Conservation (phyloP, 2,888 invertebrate species). For the Maniola hyperantus region DNA sequence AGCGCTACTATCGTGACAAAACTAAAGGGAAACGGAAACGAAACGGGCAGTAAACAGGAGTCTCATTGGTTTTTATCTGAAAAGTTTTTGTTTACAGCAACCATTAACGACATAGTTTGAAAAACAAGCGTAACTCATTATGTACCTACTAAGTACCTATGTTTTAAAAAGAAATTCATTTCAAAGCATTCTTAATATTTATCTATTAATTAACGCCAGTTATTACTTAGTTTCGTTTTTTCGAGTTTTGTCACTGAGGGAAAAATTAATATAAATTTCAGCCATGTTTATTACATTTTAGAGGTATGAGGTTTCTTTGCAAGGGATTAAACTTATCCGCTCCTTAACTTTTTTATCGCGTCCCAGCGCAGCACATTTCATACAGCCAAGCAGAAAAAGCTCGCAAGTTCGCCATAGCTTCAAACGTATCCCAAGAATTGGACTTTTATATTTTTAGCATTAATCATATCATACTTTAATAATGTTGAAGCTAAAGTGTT, state of each 20-base stretch:
- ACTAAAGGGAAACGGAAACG: slow-evolving; percentile 38
- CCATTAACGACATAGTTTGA: slow-evolving; percentile 52
- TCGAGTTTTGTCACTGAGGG: too few species aligned
- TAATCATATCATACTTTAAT: too few species aligned
- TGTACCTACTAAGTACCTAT: too few species aligned
- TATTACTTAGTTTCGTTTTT: too few species aligned
- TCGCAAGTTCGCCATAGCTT: neutral
- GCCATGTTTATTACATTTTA: neutral
- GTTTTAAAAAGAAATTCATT: too few species aligned
- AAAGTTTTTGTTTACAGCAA: slow-evolving; percentile 64
- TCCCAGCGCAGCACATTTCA: slow-evolving; percentile 11
- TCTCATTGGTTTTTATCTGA: slow-evolving; percentile 72
- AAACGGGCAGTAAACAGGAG: slow-evolving; percentile 69
- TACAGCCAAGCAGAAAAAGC: neutral
- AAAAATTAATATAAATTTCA: too few species aligned
- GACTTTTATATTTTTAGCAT: too few species aligned
- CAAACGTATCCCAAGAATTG: too few species aligned
- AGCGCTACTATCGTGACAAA: neutral
- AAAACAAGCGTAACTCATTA: slow-evolving; percentile 24
- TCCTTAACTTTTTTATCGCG: slow-evolving; percentile 12
- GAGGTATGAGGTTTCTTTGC: neutral
- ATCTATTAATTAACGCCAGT: too few species aligned
- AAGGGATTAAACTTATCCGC: slow-evolving; percentile 8
- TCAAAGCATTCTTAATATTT: too few species aligned
- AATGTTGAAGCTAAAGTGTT: too few species aligned